A percentile compares a stretch with the other conserved stretches of the same genome.
Conservation (phyloP, 2,888 invertebrate species). For the Sinhomidia bicolor region DNA sequence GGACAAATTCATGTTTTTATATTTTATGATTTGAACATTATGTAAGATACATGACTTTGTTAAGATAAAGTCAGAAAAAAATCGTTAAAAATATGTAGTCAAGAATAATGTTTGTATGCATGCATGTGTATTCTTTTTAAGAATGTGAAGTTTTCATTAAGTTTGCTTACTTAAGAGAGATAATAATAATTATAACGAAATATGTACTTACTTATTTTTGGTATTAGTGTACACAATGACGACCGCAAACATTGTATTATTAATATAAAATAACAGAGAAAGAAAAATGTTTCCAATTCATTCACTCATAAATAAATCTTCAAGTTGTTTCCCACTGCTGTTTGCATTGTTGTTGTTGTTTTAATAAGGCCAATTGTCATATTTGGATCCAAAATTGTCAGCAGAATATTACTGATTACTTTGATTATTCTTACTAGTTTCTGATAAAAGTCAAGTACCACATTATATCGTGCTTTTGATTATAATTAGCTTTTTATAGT, state of each 20-base stretch:
- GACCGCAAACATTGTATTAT: background rate
- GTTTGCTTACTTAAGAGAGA: background rate
- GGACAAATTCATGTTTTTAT: conserved; percentile 13
- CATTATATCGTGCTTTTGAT: too few relatives aligned
- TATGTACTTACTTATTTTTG: conserved; percentile 27
- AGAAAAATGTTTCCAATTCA: too few relatives aligned
- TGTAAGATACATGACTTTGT: conserved; percentile 6
- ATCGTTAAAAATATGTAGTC: too few relatives aligned
- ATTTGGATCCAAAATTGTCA: too few relatives aligned
- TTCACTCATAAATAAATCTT: too few relatives aligned
- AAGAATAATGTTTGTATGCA: background rate
- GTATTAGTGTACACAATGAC: background rate
- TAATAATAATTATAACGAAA: background rate
- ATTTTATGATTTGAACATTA: background rate
- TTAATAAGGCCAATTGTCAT: too few relatives aligned
- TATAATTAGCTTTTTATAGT: too few relatives aligned
- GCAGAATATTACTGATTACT: too few relatives aligned
- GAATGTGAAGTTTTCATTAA: background rate
- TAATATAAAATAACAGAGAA: too few relatives aligned
- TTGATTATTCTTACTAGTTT: too few relatives aligned
- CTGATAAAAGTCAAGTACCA: too few relatives aligned
- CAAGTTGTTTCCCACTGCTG: background rate
- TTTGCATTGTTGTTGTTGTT: too few relatives aligned
- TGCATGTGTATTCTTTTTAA: background rate
- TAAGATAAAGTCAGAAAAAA: background rate